Evolutionary conservation across 2,888 invertebrate genomes (phyloP), one percentile per base, ranked within the genome.

Genomic region (Aricia artaxerxes): DNA sequence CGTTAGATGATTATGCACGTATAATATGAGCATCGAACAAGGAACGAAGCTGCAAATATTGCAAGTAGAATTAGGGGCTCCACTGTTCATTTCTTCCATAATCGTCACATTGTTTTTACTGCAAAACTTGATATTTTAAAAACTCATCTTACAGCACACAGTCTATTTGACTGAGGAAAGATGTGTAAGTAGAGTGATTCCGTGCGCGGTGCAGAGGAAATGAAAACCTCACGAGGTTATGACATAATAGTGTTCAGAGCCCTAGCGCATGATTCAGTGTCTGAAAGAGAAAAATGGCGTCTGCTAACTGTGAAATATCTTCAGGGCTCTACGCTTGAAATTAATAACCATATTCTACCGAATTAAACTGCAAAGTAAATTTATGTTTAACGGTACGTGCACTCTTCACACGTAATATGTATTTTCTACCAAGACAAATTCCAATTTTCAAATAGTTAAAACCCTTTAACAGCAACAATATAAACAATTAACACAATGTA

Each of bases 221-320:
- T 69, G 69, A 69, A 69, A 69, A 69, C 69, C 69, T 69, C 69
- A 69, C 35, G 69, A 69, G 69, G 69, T 69, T 69, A 69, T 69
- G 69, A 69, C 13, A 38, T 69, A 69, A 69, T 69, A 69, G 69
- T 38, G 16, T 69, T 24, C 11, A 2, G 24, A 11, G 64, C 13
- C 69, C 69, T 69, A 69, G 69, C 69, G 35, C 69, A 38, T 69
- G 69, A 69, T 69, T 69, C 69, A 69, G 69, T 69, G 69, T 69
- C 69, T 69, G 35, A 35, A 35, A 13, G 69, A 69, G 69, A 69
- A 69, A 69, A 69, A 69, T 69, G 69, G 69, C 69, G 35, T 69
- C 69, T 69, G 69, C 69, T 69, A 69, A 69, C 69, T 69, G 35
- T 69, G 31, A 69, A 69, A 69, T 69, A 69, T 69, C 69, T 38